phyloP scores from a whole-genome alignment of 2,797 vertebrate genomes.

The Fringilla coelebs region DNA sequence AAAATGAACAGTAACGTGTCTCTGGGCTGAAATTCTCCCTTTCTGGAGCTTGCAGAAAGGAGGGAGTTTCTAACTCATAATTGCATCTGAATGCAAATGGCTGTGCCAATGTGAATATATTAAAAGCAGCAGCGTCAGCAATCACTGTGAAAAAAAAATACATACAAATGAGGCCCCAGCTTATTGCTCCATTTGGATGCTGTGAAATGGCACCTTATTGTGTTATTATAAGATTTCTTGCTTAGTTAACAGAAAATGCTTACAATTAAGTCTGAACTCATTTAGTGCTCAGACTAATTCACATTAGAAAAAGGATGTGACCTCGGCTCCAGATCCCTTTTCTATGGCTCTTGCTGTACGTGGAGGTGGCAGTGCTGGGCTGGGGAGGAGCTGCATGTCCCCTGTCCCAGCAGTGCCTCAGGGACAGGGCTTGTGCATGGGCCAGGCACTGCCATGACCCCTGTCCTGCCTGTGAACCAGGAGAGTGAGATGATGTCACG shows the following conservation, averaged over 20 bases:
- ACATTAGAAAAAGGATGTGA: slow-evolving; percentile 36
- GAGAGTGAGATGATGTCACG: background rate
- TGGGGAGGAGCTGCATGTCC: background rate
- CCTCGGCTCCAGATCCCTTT: background rate
- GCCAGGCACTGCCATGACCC: background rate
- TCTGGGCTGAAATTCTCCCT: slow-evolving; percentile 73
- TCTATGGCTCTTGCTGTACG: background rate
- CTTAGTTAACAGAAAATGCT: slow-evolving; percentile 67
- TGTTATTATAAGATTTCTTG: slow-evolving; percentile 66
- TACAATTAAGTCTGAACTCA: slow-evolving; percentile 64
- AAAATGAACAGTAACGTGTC: slow-evolving; percentile 72
- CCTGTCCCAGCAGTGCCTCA: background rate
- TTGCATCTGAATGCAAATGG: slow-evolving; percentile 75
- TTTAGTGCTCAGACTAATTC: slow-evolving; percentile 57
- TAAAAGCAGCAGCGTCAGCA: slow-evolving; percentile 74
- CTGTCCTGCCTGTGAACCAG: background rate
- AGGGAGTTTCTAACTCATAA: slow-evolving; percentile 72
- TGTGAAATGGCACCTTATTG: slow-evolving; percentile 66
- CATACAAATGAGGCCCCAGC: slow-evolving; percentile 64
- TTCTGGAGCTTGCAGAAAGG: slow-evolving; percentile 64
- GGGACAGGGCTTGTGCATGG: background rate
- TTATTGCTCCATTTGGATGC: slow-evolving; percentile 67
- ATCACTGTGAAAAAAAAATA: slow-evolving; percentile 61
- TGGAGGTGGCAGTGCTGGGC: background rate
- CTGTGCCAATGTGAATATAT: slow-evolving; percentile 71